phyloP scores from a whole-genome alignment of 2,797 vertebrate species.

The Microtus agrestis region DNA sequence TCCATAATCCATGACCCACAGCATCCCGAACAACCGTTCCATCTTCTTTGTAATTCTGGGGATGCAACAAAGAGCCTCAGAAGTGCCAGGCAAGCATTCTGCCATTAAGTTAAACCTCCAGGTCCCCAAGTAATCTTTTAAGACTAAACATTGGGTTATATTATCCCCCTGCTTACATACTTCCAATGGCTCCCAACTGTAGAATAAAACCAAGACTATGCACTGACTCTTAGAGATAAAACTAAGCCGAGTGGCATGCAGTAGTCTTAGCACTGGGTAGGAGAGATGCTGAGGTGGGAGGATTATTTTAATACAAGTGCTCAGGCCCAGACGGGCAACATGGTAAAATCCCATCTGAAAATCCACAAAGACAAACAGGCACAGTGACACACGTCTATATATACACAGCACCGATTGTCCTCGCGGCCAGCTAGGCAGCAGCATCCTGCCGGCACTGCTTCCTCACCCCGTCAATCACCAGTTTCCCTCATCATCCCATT shows the following conservation, averaged over 20 bases:
- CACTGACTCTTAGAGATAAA: neutral
- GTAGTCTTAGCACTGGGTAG: neutral
- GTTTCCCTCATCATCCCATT: neutral
- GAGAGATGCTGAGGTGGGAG: neutral
- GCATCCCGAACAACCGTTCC: neutral
- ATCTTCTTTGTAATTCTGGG: neutral
- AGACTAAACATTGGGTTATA: neutral
- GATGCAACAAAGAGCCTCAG: neutral
- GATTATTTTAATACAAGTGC: neutral
- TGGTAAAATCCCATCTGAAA: neutral
- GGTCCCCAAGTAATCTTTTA: neutral
- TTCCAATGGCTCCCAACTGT: neutral
- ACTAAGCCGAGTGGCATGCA: neutral
- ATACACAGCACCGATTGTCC: neutral
- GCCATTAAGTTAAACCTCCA: neutral
- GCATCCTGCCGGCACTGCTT: neutral
- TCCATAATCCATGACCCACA: neutral
- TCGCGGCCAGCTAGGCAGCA: neutral
- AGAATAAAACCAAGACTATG: slow-evolving; percentile 30
- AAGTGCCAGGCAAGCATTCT: neutral
- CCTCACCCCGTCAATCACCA: neutral
- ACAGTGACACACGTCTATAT: neutral
- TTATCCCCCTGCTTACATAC: neutral
- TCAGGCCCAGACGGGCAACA: neutral
- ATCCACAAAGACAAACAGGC: neutral